Evolutionary conservation across 2,113 vertebrate genomes (phyloP).

Genomic region (Sinocyclocheilus maitianheensis): DNA sequence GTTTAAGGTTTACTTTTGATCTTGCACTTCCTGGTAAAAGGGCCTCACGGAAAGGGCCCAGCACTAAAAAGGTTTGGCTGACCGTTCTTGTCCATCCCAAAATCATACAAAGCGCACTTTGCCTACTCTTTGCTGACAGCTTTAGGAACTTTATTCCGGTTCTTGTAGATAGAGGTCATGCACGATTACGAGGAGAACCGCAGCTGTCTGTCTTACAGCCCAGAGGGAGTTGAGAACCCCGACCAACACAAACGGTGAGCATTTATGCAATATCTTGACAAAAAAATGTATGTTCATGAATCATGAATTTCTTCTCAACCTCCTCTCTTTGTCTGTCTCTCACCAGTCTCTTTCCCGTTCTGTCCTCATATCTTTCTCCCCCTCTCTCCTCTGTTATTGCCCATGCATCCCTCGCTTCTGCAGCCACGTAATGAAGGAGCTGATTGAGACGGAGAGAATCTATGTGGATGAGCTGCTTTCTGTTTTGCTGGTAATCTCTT

Average conservation of each 20-base stretch:
- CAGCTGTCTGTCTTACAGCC: slow-evolving; percentile 76
- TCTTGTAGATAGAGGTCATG: slow-evolving; percentile 88
- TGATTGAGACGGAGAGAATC: slow-evolving; percentile 84
- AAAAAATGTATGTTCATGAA: not conserved
- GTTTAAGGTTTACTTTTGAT: slow-evolving; percentile 90
- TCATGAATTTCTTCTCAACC: slow-evolving; percentile 18
- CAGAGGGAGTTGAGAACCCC: slow-evolving; percentile 83
- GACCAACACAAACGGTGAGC: slow-evolving; percentile 84
- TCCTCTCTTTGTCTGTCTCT: not conserved
- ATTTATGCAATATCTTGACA: not conserved
- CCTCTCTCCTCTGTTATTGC: not conserved
- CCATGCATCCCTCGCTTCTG: slow-evolving; percentile 23
- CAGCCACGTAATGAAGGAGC: slow-evolving; percentile 84
- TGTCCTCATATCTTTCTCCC: slow-evolving; percentile 13
- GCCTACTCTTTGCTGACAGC: not conserved
- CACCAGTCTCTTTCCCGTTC: slow-evolving; percentile 27
- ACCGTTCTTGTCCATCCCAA: not conserved
- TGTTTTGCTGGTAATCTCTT: slow-evolving; percentile 78
- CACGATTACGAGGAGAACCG: slow-evolving; percentile 86
- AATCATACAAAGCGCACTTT: not conserved
- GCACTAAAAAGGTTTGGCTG: slow-evolving; percentile 80
- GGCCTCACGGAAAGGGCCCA: slow-evolving; percentile 81
- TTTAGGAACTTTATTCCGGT: slow-evolving; percentile 30
- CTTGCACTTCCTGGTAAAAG: slow-evolving; percentile 88
- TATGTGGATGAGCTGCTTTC: slow-evolving; percentile 84